Evolutionary conservation across 2,113 vertebrate species (phyloP).

Genomic region (Gobius niger): DNA sequence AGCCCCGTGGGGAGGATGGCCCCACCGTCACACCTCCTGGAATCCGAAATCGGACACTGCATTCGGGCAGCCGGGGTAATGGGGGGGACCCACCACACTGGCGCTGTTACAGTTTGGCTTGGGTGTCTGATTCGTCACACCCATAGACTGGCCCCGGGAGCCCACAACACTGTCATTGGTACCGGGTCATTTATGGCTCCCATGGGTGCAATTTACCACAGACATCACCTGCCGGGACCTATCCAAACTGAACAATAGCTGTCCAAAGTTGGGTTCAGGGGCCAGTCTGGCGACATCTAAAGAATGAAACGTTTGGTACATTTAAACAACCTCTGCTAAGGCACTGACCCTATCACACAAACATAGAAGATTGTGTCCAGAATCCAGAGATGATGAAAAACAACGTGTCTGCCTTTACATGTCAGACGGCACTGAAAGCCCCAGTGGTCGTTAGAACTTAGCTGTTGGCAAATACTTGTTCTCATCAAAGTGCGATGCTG

Average conservation of each 20-base stretch:
- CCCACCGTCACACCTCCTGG: constrained; percentile 47
- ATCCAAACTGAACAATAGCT: constrained; percentile 62
- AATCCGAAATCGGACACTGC: constrained; percentile 68
- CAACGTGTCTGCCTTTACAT: background rate
- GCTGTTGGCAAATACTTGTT: constrained; percentile 30
- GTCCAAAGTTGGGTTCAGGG: constrained; percentile 45
- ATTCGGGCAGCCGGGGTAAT: constrained; percentile 64
- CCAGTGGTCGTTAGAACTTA: background rate
- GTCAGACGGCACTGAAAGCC: constrained; percentile 6
- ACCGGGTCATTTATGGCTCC: constrained; percentile 53
- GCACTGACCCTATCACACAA: background rate
- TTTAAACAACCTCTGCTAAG: constrained; percentile 24
- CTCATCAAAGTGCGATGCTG: constrained; percentile 38
- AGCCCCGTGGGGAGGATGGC: constrained; percentile 39
- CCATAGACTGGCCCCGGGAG: constrained; percentile 19
- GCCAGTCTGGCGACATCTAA: constrained; percentile 17
- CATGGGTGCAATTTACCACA: constrained; percentile 64
- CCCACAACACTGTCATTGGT: constrained; percentile 38
- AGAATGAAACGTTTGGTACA: background rate
- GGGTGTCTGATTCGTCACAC: constrained; percentile 77
- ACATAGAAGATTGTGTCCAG: background rate
- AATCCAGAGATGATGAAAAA: background rate
- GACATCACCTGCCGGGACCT: constrained; percentile 65
- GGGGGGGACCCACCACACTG: constrained; percentile 62
- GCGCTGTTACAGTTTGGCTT: constrained; percentile 74